phyloP scores from a whole-genome alignment of 2,113 vertebrate genomes.

The Trichechus manatus region DNA sequence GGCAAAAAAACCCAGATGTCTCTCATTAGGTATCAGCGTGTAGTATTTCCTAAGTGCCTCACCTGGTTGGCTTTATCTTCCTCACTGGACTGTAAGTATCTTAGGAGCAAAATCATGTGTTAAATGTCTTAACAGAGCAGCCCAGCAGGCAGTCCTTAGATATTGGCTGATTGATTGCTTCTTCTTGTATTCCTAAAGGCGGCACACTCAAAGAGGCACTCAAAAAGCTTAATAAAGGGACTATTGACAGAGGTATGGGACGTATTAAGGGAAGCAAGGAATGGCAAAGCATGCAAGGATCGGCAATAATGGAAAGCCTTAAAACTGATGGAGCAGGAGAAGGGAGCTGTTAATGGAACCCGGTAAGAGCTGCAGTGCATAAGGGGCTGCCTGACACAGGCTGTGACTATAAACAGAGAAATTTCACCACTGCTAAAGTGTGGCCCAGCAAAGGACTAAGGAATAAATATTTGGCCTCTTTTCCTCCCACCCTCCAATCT shows the following conservation, averaged over 20 bases:
- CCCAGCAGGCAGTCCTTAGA: constrained; percentile 39
- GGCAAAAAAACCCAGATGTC: constrained; percentile 16
- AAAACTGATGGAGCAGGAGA: background rate
- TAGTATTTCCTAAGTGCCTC: constrained; percentile 59
- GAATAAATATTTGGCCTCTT: constrained; percentile 45
- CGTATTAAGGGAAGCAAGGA: constrained; percentile 12
- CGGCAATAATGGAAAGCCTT: background rate
- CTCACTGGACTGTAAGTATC: constrained; percentile 28
- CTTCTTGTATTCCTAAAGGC: constrained; percentile 20
- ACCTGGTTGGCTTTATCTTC: constrained; percentile 50
- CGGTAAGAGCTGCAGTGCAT: background rate
- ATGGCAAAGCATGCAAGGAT: background rate
- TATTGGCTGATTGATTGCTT: constrained; percentile 34
- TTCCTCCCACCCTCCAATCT: constrained; percentile 14
- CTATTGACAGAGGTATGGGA: background rate
- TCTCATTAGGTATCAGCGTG: constrained; percentile 46
- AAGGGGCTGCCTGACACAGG: constrained; percentile 38
- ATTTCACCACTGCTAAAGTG: constrained; percentile 47
- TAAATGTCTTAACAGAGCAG: constrained; percentile 53
- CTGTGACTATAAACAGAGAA: constrained; percentile 67
- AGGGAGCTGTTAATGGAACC: background rate
- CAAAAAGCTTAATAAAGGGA: constrained; percentile 35
- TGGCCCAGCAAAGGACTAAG: constrained; percentile 21
- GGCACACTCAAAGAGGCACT: background rate
- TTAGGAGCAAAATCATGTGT: constrained; percentile 35